A percentile compares a stretch with the other conserved stretches of the same genome.
These are phyloP conservation scores for Dasysyrphus tricinctus DNA, from an alignment of 2,888 invertebrate genomes.

Conservation along the genomic window DNA sequence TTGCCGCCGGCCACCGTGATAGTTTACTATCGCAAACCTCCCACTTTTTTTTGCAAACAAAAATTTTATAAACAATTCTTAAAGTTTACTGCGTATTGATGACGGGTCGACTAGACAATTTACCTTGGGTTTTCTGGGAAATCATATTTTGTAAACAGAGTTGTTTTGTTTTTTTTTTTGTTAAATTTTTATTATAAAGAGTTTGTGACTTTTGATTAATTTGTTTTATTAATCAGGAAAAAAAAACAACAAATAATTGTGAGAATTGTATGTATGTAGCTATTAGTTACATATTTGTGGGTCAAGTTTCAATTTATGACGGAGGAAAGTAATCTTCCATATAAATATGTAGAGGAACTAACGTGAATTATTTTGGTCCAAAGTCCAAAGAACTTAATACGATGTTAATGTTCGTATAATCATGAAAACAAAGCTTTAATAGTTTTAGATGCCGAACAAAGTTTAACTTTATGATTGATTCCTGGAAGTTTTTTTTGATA, in stretches of 20 bases:
- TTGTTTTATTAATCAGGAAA: neutral
- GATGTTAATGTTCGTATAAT: neutral
- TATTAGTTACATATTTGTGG: neutral
- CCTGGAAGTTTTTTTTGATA: neutral
- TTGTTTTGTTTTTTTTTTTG: slow-evolving; percentile 11
- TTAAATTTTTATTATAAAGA: neutral
- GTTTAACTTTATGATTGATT: neutral
- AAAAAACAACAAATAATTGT: neutral
- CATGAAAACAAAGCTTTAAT: neutral
- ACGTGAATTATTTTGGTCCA: neutral
- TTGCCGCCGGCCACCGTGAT: neutral
- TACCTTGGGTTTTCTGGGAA: slow-evolving; percentile 46
- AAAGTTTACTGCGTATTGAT: neutral
- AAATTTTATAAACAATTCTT: neutral
- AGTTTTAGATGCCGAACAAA: neutral
- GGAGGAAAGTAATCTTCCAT: neutral
- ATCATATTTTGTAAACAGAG: slow-evolving; percentile 40
- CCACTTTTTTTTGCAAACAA: slow-evolving; percentile 29
- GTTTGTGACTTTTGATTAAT: neutral
- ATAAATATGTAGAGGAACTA: neutral
- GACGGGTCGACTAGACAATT: slow-evolving; percentile 17
- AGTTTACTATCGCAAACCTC: neutral
- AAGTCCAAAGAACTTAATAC: neutral
- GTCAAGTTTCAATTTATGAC: slow-evolving; percentile 10
- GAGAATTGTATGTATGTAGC: neutral